Base-by-base conservation (phyloP, 2,888 invertebrate genomes). In the Drepana falcataria region DNA sequence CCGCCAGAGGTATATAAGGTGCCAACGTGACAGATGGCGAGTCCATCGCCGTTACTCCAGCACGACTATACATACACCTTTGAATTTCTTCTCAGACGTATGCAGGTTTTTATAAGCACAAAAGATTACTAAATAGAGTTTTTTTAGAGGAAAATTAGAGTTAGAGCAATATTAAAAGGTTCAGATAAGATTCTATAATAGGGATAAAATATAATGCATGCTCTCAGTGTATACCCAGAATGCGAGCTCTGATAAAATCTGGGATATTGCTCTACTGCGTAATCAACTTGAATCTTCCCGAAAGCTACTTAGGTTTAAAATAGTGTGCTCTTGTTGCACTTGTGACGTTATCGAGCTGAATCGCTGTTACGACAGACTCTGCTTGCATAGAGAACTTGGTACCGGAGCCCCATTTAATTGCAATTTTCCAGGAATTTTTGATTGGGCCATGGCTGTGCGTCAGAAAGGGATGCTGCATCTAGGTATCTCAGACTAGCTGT, bases 391-490 rank as follows among this genome's bases (percentile, higher is more conserved):
- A 40, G 6, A 34, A 33, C 41, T 40, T 51, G 51, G 51, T 51
- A 51, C 51, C 35, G 51, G 40, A 40, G 53, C 9, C 44, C 37
- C 33, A 47, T 35, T 47, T 35, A 52, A 52, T 35, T 35, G 44
- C 35, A 35, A 52, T 52, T 52, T 47, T 47, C 52, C 47, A 47
- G 52, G 47, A 47, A 47, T 47, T 47, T 47, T 51, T 51, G 41
- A 51, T 40, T 51, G 40, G 33, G 5, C 33, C 33, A 51, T 34
- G 40, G 40, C 51, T 21, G 51, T 34, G 40, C 51, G 41, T 51
- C 40, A 40, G 51, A 51, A 51, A 51, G 51, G 51, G 51, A 40
- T 9, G 9, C 35, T 51, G 51, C 51, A 51, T 51, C 51, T 35
- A 9, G 51, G 40, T 21, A 40, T 35, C 37, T 51, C 34, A 33